Percentiles rank a stretch among this genome's conserved stretches.
These are phyloP conservation scores for Enteromius treurensis DNA, from an alignment of 2,797 vertebrate species.

Conservation along the genomic window DNA sequence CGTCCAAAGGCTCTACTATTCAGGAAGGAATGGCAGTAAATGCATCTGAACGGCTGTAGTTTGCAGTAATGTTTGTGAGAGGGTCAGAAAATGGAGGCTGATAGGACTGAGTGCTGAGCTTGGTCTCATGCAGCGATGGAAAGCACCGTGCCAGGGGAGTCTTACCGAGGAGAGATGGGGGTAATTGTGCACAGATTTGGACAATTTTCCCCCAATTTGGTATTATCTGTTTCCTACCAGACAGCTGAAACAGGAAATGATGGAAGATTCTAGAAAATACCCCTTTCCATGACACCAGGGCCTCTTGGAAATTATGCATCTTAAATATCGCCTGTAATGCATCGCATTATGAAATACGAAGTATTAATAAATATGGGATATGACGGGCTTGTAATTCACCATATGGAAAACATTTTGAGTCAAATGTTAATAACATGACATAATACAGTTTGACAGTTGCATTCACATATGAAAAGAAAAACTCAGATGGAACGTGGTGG, in stretches of 20 bases:
- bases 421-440: neutral
- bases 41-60: constrained; percentile 54
- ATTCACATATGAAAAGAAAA: neutral
- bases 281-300: constrained; percentile 21
- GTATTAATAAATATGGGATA: constrained; percentile 1
- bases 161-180: constrained; percentile 52
- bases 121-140: constrained; percentile 59
- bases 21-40: constrained; percentile 43
- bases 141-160: constrained; percentile 48
- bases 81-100: constrained; percentile 59
- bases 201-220: constrained; percentile 52
- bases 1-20: constrained; percentile 18
- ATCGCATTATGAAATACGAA: neutral
- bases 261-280: constrained; percentile 37
- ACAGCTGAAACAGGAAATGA: constrained; percentile 36
- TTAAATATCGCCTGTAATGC: neutral
- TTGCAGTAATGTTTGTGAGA: constrained; percentile 55
- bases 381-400: neutral
- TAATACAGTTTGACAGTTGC: neutral
- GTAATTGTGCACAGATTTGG: constrained; percentile 59
- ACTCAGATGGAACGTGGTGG: neutral
- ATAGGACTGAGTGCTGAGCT: constrained; percentile 60
- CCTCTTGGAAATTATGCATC: constrained; percentile 18
- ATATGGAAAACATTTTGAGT: neutral
- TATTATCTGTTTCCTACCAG: constrained; percentile 49